Conservation (phyloP, 2,888 invertebrate species). For the Omphaloscelis lunosa region DNA sequence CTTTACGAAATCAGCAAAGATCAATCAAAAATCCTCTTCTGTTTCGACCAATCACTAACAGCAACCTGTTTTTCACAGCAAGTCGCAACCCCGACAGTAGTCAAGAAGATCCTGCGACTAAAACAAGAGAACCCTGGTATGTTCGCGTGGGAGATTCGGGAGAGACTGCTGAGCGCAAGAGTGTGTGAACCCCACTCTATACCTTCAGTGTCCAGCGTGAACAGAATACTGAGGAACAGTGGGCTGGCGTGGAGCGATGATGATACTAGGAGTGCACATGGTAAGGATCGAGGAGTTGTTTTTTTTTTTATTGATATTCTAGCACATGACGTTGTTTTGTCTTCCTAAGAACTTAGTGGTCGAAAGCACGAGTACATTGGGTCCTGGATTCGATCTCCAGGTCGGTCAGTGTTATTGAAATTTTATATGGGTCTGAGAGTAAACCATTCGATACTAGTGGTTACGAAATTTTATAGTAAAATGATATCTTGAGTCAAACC, state of each 20-base stretch:
- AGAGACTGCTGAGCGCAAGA: conserved; percentile 96
- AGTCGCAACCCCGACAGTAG: conserved; percentile 99
- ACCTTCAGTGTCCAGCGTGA: conserved; percentile 98
- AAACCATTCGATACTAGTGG: too few relatives aligned
- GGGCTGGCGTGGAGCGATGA: conserved; percentile 94
- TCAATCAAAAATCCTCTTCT: not conserved
- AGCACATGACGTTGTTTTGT: too few relatives aligned
- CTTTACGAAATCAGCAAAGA: not conserved
- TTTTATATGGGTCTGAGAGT: not conserved
- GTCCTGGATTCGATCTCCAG: not conserved
- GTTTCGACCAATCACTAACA: conserved; percentile 17
- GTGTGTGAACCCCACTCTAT: conserved; percentile 97
- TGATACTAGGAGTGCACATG: conserved; percentile 85
- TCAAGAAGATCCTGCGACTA: conserved; percentile 97
- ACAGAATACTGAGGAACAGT: conserved; percentile 97
- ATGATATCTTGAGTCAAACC: not conserved
- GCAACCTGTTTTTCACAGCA: conserved; percentile 91
- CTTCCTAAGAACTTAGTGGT: too few relatives aligned
- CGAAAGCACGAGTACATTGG: not conserved
- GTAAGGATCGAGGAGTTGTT: conserved; percentile 68
- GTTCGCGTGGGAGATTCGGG: conserved; percentile 99
- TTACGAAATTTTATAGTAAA: not conserved
- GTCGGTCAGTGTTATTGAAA: not conserved
- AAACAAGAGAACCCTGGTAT: conserved; percentile 99
- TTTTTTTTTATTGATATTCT: not conserved